Evolutionary conservation across 2,113 vertebrate genomes (phyloP).

Genomic region (rabbit (Oryctolagus cuniculus)): DNA sequence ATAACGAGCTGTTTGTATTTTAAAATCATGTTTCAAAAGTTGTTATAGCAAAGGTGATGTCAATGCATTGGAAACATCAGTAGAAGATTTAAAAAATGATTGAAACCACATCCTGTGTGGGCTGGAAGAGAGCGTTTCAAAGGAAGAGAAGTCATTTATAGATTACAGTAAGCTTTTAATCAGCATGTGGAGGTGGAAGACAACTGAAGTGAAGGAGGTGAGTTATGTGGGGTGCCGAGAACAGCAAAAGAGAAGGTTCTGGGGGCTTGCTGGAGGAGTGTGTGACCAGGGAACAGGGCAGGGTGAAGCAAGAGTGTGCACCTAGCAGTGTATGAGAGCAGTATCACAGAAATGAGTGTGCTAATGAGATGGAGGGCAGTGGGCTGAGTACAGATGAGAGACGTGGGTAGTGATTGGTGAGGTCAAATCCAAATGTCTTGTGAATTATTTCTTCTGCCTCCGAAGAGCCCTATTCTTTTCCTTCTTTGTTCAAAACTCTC

Average conservation of each 20-base stretch:
- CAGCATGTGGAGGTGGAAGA: background rate
- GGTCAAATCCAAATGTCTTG: background rate
- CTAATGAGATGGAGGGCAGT: background rate
- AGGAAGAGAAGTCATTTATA: background rate
- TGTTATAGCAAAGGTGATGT: background rate
- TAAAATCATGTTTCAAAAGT: slow-evolving; percentile 1
- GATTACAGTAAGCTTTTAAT: background rate
- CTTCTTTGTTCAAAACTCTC: background rate
- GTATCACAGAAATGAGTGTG: background rate
- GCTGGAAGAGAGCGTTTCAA: background rate
- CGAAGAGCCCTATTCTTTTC: background rate
- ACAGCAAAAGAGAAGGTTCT: background rate
- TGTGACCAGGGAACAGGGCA: background rate
- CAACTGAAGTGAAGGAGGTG: background rate
- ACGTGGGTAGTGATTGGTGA: background rate
- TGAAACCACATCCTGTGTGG: background rate
- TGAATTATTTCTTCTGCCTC: background rate
- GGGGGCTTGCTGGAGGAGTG: no score
- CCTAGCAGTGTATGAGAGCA: no score
- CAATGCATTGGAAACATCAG: background rate
- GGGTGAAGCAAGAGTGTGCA: background rate
- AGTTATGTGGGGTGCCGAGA: background rate
- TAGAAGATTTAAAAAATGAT: background rate
- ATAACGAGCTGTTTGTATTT: background rate
- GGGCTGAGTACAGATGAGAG: background rate